Evolutionary conservation across 2,888 invertebrate genomes (phyloP).

Genomic region (Dyspetes luteomarginatus): DNA sequence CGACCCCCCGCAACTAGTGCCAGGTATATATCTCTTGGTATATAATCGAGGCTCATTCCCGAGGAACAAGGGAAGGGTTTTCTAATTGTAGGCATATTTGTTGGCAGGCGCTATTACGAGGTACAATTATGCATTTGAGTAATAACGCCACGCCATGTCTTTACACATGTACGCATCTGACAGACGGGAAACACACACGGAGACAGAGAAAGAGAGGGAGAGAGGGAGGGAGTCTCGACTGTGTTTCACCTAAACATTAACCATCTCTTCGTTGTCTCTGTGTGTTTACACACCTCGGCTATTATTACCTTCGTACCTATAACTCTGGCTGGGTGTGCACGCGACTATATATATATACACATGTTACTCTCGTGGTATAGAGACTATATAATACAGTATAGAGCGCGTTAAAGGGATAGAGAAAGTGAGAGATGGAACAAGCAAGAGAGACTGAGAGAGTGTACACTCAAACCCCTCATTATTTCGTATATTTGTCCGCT

Average conservation of each 20-base stretch:
- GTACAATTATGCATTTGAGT: slow-evolving; percentile 76
- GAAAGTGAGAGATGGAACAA: slow-evolving; percentile 62
- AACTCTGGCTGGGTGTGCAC: slow-evolving; percentile 30
- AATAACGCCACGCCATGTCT: slow-evolving; percentile 69
- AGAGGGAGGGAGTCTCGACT: slow-evolving; percentile 28
- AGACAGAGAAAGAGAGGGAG: slow-evolving; percentile 8
- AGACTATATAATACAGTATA: slow-evolving; percentile 52
- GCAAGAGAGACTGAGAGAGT: slow-evolving; percentile 73
- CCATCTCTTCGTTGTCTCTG: slow-evolving; percentile 54
- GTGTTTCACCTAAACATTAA: slow-evolving; percentile 61
- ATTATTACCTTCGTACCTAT: slow-evolving; percentile 63
- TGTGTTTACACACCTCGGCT: slow-evolving; percentile 66
- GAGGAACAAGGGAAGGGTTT: slow-evolving; percentile 61
- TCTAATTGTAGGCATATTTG: slow-evolving; percentile 77
- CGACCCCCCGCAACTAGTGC: slow-evolving; percentile 6
- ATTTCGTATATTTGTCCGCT: slow-evolving; percentile 67
- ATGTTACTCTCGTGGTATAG: not conserved
- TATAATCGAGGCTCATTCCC: slow-evolving; percentile 54
- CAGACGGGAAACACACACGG: slow-evolving; percentile 27
- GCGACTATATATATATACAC: slow-evolving; percentile 20
- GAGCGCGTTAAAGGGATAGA: slow-evolving; percentile 31
- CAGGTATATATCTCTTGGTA: slow-evolving; percentile 28
- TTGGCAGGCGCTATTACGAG: slow-evolving; percentile 72
- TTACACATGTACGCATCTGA: slow-evolving; percentile 35
- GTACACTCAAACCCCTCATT: slow-evolving; percentile 72